These are phyloP conservation scores for Microctonus hyperodae DNA, from an alignment of 2,888 invertebrate species.

Conservation along the genomic window DNA sequence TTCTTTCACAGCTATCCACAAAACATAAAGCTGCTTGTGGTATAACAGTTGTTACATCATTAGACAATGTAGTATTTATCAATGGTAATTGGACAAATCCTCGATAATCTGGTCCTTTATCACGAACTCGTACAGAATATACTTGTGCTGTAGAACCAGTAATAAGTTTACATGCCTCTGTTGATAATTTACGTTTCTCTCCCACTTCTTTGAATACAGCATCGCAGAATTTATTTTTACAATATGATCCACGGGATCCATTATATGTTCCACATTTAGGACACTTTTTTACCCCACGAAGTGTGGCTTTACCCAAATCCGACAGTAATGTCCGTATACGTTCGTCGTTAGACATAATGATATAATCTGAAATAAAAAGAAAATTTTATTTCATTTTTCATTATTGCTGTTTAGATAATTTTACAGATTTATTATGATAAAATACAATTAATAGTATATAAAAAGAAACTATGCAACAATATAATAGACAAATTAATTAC, in stretches of 20 bases:
- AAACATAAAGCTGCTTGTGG: conserved; percentile 66
- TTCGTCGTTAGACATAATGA: conserved; percentile 61
- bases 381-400: no score
- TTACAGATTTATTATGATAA: no score
- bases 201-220: conserved; percentile 71
- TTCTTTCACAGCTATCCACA: conserved; percentile 67
- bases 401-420: no score
- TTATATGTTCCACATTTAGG: conserved; percentile 78
- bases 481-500: no score
- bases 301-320: conserved; percentile 71
- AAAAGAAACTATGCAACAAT: no score
- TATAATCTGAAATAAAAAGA: no score
- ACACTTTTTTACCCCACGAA: conserved; percentile 77
- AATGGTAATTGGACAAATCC: conserved; percentile 73
- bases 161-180: conserved; percentile 72
- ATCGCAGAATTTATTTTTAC: conserved; percentile 76
- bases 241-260: conserved; percentile 76
- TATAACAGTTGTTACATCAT: conserved; percentile 60
- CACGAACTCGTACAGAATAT: conserved; percentile 75
- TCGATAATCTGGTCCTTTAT: conserved; percentile 74
- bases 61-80: conserved; percentile 56
- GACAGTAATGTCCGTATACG: conserved; percentile 63
- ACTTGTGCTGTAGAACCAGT: conserved; percentile 70
- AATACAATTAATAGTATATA: no score
- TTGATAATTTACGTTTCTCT: conserved; percentile 67